phyloP scores from a whole-genome alignment of 2,113 vertebrate species.

The Phainopepla nitens region DNA sequence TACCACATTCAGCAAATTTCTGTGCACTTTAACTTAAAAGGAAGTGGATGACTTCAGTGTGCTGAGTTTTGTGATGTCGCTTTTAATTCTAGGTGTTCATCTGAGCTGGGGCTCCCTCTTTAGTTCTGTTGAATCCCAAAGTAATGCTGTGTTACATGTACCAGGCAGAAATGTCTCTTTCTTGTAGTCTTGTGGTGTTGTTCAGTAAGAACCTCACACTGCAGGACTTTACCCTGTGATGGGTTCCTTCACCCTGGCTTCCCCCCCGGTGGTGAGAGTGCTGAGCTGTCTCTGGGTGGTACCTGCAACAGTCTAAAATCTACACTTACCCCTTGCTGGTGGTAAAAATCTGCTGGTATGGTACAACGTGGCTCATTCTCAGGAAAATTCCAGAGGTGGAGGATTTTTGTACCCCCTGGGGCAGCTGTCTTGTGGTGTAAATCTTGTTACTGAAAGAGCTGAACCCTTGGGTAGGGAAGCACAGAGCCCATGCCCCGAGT shows the following conservation, averaged over 20 bases:
- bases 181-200: background rate
- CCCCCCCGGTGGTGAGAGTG: background rate
- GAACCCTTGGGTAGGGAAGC: background rate
- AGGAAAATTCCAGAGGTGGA: background rate
- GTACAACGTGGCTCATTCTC: background rate
- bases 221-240: background rate
- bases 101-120: background rate
- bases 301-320: background rate
- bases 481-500: background rate
- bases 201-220: accelerated
- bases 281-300: background rate
- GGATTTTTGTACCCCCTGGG: background rate
- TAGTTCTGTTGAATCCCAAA: background rate
- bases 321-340: background rate
- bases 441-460: background rate
- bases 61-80: background rate
- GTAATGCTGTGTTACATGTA: accelerated
- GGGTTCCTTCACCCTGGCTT: background rate
- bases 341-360: background rate
- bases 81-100: background rate
- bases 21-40: background rate
- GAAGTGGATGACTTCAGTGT: background rate
- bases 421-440: background rate
- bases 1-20: background rate
- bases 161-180: background rate